Percentiles rank a stretch among this genome's conserved stretches.
These are phyloP conservation scores for Chrosomus eos DNA, from an alignment of 2,797 vertebrate species.

Conservation along the genomic window DNA sequence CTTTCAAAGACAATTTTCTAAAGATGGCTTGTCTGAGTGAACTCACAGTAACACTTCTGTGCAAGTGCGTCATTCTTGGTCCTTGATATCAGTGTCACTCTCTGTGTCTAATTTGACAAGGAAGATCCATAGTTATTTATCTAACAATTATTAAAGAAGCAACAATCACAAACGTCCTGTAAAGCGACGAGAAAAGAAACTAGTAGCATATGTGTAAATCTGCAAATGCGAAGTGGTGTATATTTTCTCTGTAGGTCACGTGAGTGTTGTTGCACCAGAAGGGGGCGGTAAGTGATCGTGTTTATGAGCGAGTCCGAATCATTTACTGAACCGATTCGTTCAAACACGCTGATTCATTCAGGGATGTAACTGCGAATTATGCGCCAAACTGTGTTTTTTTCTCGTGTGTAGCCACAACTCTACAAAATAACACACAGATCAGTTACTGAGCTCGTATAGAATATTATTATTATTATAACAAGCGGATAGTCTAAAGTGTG, in stretches of 20 bases:
- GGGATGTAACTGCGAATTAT: not conserved
- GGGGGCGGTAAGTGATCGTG: not conserved
- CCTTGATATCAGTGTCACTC: too few species aligned
- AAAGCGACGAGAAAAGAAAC: not conserved
- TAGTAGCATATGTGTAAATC: not conserved
- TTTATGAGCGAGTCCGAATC: not conserved
- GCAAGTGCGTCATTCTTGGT: too few species aligned
- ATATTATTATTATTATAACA: not conserved
- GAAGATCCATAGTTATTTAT: too few species aligned
- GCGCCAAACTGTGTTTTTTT: not conserved
- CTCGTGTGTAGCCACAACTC: not conserved
- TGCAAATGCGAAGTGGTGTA: not conserved
- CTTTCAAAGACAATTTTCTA: too few species aligned
- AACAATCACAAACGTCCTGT: not conserved
- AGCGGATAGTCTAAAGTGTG: not conserved
- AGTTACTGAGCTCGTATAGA: not conserved
- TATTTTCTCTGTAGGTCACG: not conserved
- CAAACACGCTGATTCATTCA: not conserved
- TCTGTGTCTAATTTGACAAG: too few species aligned
- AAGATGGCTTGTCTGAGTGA: too few species aligned
- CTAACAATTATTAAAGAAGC: too few species aligned
- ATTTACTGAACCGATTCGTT: not conserved
- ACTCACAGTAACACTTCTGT: too few species aligned
- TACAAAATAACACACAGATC: not conserved
- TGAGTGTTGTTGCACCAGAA: not conserved